These are phyloP conservation scores for Lacanobia oleracea DNA, from an alignment of 2,888 invertebrate species.

Conservation along the genomic window DNA sequence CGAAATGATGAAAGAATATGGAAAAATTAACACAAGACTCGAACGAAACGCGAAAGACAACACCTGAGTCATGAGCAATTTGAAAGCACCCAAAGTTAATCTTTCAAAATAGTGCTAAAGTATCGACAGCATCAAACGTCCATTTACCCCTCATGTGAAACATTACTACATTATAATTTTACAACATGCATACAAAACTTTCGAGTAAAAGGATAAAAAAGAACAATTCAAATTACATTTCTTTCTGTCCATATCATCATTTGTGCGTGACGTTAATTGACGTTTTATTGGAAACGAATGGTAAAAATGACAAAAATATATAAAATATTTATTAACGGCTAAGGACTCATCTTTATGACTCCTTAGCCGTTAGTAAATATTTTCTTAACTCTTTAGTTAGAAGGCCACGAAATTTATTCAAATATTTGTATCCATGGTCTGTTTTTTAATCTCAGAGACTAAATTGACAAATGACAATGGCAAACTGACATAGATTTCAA, in stretches of 20 bases:
- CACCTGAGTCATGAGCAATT: background rate
- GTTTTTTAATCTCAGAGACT: too few species aligned
- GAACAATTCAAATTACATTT: too few species aligned
- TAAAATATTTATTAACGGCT: background rate
- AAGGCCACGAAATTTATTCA: background rate
- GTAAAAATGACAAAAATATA: background rate
- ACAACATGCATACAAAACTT: background rate
- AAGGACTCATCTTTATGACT: too few species aligned
- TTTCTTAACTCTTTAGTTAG: background rate
- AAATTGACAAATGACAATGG: too few species aligned
- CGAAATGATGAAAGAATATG: background rate
- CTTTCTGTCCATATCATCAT: background rate
- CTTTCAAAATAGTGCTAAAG: too few species aligned
- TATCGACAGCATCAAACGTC: too few species aligned
- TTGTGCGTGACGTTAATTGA: conserved; percentile 22
- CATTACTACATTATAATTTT: too few species aligned
- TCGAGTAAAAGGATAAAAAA: background rate
- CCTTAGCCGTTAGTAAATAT: too few species aligned
- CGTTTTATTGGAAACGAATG: conserved; percentile 9
- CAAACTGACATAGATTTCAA: too few species aligned
- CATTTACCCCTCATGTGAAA: background rate
- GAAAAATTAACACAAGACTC: too few species aligned
- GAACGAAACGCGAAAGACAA: background rate
- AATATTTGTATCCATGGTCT: background rate
- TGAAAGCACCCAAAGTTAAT: too few species aligned